Evolutionary conservation across 1,140 invertebrate genomes (phyloP).

Genomic region (Zaprionus nigranus): DNA sequence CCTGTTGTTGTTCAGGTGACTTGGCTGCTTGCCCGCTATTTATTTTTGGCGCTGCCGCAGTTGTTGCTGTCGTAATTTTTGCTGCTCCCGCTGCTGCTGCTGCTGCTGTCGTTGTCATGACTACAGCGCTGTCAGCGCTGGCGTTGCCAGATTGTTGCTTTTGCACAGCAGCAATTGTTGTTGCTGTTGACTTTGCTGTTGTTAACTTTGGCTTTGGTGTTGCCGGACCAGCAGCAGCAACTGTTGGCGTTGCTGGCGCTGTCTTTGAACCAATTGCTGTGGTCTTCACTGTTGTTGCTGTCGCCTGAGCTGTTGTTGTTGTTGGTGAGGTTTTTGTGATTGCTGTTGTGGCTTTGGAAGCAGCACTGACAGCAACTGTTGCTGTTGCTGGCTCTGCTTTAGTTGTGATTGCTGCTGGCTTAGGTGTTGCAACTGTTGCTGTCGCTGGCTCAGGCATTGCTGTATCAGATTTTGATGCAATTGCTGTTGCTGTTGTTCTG

Average conservation of each 20-base stretch:
- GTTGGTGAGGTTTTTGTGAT: slow-evolving; percentile 22
- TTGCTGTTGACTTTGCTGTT: slow-evolving; percentile 8
- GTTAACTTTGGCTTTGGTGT: slow-evolving; percentile 14
- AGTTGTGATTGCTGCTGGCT: slow-evolving; percentile 4
- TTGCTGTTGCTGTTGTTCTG: slow-evolving; percentile 9
- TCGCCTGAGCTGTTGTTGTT: slow-evolving; percentile 16
- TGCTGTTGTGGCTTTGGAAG: slow-evolving; percentile 16
- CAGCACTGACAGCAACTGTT: slow-evolving; percentile 17
- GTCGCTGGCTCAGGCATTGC: slow-evolving; percentile 15
- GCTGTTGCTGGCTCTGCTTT: slow-evolving; percentile 24
- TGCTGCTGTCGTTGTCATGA: slow-evolving; percentile 36
- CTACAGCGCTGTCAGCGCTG: slow-evolving; percentile 16
- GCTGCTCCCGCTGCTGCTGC: slow-evolving; percentile 31
- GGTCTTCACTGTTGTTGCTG: not conserved
- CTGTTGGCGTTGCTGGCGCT: slow-evolving; percentile 5
- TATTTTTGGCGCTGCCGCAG: slow-evolving; percentile 79
- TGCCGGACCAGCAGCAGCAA: slow-evolving; percentile 2
- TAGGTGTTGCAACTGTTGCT: slow-evolving; percentile 7
- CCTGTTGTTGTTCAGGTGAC: slow-evolving; percentile 84
- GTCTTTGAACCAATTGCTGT: slow-evolving; percentile 6
- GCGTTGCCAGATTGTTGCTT: slow-evolving; percentile 40
- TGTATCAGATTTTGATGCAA: not conserved
- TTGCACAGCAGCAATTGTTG: slow-evolving; percentile 34
- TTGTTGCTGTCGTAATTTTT: slow-evolving; percentile 38
- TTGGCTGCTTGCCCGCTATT: slow-evolving; percentile 81